These are phyloP conservation scores for Heliconius melpomene DNA, from an alignment of 1,140 invertebrate species.

Conservation along the genomic window DNA sequence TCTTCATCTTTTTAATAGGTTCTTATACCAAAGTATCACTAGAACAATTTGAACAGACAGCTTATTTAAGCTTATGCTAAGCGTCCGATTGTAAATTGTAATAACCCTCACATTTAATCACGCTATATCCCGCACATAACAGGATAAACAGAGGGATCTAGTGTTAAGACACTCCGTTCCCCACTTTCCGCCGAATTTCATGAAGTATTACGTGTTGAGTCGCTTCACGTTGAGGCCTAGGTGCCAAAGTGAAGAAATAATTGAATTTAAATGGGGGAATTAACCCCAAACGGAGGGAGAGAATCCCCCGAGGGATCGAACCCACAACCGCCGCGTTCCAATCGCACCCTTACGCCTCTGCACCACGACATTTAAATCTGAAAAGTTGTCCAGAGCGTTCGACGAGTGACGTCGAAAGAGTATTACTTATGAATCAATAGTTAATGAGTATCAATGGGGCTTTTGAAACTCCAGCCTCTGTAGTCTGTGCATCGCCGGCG, in stretches of 20 bases:
- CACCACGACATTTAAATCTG: conserved; percentile 65
- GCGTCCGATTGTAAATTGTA: conserved; percentile 58
- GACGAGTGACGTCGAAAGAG: conserved; percentile 64
- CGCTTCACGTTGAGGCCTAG: too few relatives aligned
- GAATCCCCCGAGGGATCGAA: too few relatives aligned
- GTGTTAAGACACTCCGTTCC: conserved; percentile 29
- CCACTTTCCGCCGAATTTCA: too few relatives aligned
- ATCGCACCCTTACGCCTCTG: too few relatives aligned
- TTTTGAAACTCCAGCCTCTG: conserved; percentile 69
- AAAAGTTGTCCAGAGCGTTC: conserved; percentile 66
- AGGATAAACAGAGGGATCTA: too few relatives aligned
- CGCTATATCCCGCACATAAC: too few relatives aligned
- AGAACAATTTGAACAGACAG: conserved; percentile 26
- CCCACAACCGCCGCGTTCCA: too few relatives aligned
- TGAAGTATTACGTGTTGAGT: too few relatives aligned
- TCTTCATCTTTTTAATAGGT: background rate
- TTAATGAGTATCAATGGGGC: conserved; percentile 79
- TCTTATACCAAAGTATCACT: conserved; percentile 10
- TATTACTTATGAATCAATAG: conserved; percentile 81
- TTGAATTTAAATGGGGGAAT: too few relatives aligned
- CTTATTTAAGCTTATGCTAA: conserved; percentile 42
- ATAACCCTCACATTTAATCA: conserved; percentile 23
- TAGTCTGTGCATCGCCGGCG: conserved; percentile 63
- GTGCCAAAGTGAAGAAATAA: too few relatives aligned
- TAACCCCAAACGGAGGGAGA: too few relatives aligned